Evolutionary conservation across 2,113 vertebrate species (phyloP).

Genomic region (Ciconia stormi): DNA sequence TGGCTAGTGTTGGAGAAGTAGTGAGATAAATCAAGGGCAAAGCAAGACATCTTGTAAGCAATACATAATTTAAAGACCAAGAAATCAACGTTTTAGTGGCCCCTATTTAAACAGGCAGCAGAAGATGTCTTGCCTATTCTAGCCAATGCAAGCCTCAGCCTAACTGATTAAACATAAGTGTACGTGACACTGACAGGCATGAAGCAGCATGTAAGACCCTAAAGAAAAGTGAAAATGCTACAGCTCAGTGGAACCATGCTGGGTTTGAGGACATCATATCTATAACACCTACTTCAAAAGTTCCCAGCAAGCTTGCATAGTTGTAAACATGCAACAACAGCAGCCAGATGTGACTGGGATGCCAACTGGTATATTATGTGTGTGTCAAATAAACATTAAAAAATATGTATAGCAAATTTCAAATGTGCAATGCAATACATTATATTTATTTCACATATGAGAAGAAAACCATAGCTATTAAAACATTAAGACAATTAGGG

Average conservation of each 20-base stretch:
- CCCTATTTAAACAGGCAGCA: not conserved
- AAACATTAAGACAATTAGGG: not conserved
- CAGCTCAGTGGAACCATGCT: not conserved
- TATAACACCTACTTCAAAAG: not conserved
- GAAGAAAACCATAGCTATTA: not conserved
- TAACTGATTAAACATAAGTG: not conserved
- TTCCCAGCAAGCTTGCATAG: not conserved
- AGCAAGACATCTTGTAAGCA: not conserved
- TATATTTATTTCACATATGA: not conserved
- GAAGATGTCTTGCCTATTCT: not conserved
- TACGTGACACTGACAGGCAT: not conserved
- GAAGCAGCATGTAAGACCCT: not conserved
- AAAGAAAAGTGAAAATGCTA: not conserved
- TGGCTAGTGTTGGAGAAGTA: not conserved
- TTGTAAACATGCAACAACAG: not conserved
- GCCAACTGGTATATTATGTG: not conserved
- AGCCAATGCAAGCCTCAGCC: not conserved
- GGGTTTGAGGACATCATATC: not conserved
- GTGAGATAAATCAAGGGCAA: not conserved
- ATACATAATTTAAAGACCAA: not conserved
- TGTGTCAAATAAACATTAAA: not conserved
- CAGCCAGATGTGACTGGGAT: not conserved
- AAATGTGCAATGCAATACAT: not conserved
- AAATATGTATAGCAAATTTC: not conserved
- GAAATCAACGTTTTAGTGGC: not conserved